Base-by-base conservation (phyloP, 1,140 invertebrate genomes). In the Plectrocnemia conspersa region DNA sequence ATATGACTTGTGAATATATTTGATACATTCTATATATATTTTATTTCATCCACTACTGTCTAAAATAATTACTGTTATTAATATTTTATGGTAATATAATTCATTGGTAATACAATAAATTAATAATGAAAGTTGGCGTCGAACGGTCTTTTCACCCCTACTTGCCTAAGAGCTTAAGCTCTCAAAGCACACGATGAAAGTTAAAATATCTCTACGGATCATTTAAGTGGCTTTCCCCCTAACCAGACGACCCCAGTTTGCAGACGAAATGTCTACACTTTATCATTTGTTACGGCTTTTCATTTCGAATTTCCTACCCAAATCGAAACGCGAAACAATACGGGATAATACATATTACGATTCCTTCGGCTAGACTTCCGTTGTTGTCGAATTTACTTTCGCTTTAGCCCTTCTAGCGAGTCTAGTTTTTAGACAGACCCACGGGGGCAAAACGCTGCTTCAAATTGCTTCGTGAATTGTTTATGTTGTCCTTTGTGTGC, bases 391-490 rank as follows among this genome's bases (percentile, higher is more conserved):
- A 47, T 47, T 47, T 32, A 47, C 45, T 29, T 29, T 18, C 35
- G 19, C 3, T 36, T 18, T 36, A 32, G 9, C 35, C 11, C 5
- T 36, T 36, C 3, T 36, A 32, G 35, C 11, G 13, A n/a, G n/a
- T 18, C 3, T 36, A 36, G 35, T 36, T 3, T 3, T 18, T 6
- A 11, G 35, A 3, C 35, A 15, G 50, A 40, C 29, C 38, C 11
- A 29, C n/a, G 29, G 15, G 25, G 25, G 35, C 35, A 18, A 15
- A 36, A 18, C 13, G 13, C 40, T 35, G 29, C 40, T 54, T 33
- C 42, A 33, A 46, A 54, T 54, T 54, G 40, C 52, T 33, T 18
- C 33, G 18, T 54, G 52, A 54, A 54, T 54, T 54, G 38, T 40
- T 54, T 45, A 54, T 54, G 41, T 11, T 2, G 41, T 16, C 21